These are phyloP conservation scores for Montipora capitata DNA, from an alignment of 92 coral and sea anemone species.

Conservation along the genomic window DNA sequence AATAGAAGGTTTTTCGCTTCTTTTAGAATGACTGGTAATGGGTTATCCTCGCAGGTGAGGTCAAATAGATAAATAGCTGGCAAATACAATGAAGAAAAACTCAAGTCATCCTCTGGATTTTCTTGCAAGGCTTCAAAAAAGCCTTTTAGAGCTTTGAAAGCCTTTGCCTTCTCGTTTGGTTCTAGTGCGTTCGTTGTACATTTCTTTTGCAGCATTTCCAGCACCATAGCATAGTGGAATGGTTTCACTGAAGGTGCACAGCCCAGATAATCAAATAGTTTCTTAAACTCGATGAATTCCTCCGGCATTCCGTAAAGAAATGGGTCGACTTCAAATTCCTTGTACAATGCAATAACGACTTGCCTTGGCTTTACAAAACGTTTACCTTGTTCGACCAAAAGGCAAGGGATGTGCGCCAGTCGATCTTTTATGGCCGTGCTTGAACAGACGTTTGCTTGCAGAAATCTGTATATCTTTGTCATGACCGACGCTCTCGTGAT, in stretches of 20 bases:
- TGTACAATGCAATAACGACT: constrained; percentile 58
- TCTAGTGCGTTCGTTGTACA: constrained; percentile 29
- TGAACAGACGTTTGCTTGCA: constrained; percentile 7
- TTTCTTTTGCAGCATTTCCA: constrained; percentile 39
- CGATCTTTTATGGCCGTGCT: background rate
- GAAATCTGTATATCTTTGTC: constrained; percentile 66
- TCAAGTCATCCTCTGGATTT: background rate
- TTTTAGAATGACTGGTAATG: constrained; percentile 34
- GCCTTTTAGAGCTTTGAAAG: constrained; percentile 70
- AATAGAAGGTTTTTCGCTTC: constrained; percentile 62
- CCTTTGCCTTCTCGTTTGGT: constrained; percentile 64
- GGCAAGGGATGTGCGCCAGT: constrained; percentile 44
- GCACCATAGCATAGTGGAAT: constrained; percentile 77
- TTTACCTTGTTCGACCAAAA: constrained; percentile 68
- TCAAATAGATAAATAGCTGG: constrained; percentile 42
- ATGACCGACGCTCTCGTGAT: constrained; percentile 30
- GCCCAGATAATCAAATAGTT: constrained; percentile 71
- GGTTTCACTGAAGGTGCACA: constrained; percentile 56
- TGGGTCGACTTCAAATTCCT: constrained; percentile 62
- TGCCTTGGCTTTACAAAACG: constrained; percentile 77
- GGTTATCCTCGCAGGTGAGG: background rate
- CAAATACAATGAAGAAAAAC: constrained; percentile 45
- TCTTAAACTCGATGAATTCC: constrained; percentile 36
- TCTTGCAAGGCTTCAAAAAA: constrained; percentile 54
- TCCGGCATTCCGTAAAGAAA: constrained; percentile 80